These are phyloP conservation scores for Pavo muticus DNA, from an alignment of 2,113 vertebrate genomes.

Conservation along the genomic window DNA sequence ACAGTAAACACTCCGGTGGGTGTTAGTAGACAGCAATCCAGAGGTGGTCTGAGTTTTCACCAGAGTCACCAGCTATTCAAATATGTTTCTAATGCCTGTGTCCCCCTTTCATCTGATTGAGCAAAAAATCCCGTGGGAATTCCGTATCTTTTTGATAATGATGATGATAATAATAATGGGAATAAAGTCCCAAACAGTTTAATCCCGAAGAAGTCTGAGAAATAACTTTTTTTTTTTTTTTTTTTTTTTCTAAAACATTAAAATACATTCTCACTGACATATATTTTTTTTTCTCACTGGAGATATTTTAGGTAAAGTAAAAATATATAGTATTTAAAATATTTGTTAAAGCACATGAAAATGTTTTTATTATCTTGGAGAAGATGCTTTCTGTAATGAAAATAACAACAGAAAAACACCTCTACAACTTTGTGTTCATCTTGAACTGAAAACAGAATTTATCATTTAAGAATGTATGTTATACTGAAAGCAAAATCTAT, in stretches of 20 bases:
- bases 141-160: neutral
- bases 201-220: neutral
- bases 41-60: neutral
- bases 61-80: neutral
- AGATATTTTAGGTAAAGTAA: neutral
- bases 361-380: neutral
- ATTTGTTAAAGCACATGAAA: neutral
- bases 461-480: neutral
- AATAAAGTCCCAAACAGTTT: neutral
- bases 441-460: neutral
- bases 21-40: neutral
- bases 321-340: neutral
- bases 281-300: neutral
- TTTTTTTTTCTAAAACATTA: neutral
- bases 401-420: neutral
- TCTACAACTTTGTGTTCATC: neutral
- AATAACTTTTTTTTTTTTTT: neutral
- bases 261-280: neutral
- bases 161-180: neutral
- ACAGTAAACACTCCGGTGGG: neutral
- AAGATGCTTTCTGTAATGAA: neutral
- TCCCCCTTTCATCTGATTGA: neutral
- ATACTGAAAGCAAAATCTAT: neutral
- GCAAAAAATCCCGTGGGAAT: neutral
- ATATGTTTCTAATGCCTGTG: neutral